A percentile compares a stretch with the other conserved stretches of the same genome.
Conservation (phyloP, 2,888 invertebrate genomes). For the Andrena hattorfiana region DNA sequence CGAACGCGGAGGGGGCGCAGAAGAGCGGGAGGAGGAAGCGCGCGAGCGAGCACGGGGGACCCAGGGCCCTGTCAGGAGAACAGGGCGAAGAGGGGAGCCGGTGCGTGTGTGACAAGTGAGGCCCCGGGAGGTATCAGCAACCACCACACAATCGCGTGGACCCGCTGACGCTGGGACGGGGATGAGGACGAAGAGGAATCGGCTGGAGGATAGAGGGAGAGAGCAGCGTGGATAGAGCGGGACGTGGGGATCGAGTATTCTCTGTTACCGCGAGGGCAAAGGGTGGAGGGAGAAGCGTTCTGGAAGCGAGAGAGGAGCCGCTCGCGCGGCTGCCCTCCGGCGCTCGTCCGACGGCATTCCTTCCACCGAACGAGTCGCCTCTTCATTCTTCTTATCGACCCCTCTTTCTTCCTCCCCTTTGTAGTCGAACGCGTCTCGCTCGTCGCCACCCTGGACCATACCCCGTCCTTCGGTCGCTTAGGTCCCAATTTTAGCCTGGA, state of each 20-base stretch:
- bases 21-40: constrained; percentile 31
- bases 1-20: constrained; percentile 43
- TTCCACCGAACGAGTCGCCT: constrained; percentile 76
- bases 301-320: constrained; percentile 75
- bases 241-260: constrained; percentile 55
- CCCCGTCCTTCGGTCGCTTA: constrained; percentile 60
- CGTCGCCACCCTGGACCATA: constrained; percentile 73
- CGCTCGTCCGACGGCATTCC: constrained; percentile 85
- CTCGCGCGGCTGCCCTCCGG: constrained; percentile 80
- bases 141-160: constrained; percentile 63
- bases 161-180: constrained; percentile 29
- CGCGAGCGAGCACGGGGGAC: constrained; percentile 41
- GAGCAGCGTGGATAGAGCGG: not conserved
- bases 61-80: constrained; percentile 50
- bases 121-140: constrained; percentile 73
- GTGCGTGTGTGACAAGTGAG: constrained; percentile 79
- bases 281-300: constrained; percentile 64
- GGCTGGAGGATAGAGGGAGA: constrained; percentile 33
- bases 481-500: constrained; percentile 76
- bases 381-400: constrained; percentile 75
- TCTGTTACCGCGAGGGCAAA: constrained; percentile 62
- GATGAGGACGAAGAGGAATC: constrained; percentile 44
- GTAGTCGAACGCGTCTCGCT: constrained; percentile 54
- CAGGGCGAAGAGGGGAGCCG: constrained; percentile 43
- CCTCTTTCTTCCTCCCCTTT: constrained; percentile 72